Evolutionary conservation across 2,113 vertebrate species (phyloP).

Genomic region (Poecilia latipinna): DNA sequence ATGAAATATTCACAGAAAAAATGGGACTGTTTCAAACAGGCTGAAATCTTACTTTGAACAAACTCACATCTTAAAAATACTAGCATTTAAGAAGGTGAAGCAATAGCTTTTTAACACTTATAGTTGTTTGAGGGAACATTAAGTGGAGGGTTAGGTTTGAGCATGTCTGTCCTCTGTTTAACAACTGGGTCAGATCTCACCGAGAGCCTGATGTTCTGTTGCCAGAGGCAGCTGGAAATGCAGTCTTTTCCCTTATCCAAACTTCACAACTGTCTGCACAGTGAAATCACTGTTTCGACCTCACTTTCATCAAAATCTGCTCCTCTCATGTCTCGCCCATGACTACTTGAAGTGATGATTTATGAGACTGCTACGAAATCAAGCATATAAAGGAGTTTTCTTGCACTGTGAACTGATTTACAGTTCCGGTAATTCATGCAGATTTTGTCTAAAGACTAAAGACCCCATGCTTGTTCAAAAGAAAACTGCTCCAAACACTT

Average conservation of each 20-base stretch:
- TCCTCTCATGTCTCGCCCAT: conserved; percentile 30
- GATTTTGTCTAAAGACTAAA: neutral
- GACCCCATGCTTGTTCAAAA: neutral
- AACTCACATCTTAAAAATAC: no score
- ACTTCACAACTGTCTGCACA: conserved; percentile 15
- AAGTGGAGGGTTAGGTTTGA: conserved; percentile 1
- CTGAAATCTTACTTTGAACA: no score
- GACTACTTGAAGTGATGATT: conserved; percentile 19
- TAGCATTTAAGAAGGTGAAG: no score
- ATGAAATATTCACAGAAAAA: no score
- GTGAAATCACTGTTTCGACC: conserved; percentile 19
- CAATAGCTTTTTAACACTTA: neutral
- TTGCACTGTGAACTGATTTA: neutral
- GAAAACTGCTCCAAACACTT: neutral
- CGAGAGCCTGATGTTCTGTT: conserved; percentile 18
- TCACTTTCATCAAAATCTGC: neutral
- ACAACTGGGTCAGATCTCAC: conserved; percentile 26
- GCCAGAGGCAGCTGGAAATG: conserved; percentile 24
- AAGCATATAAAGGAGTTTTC: conserved; percentile 13
- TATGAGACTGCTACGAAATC: conserved; percentile 14
- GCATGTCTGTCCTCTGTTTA: conserved; percentile 12
- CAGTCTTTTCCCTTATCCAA: conserved; percentile 8
- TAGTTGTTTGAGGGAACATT: neutral
- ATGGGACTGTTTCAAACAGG: no score
- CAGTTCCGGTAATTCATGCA: neutral